These are phyloP conservation scores for Parascotia fuliginaria DNA, from an alignment of 2,888 invertebrate genomes.

Conservation along the genomic window DNA sequence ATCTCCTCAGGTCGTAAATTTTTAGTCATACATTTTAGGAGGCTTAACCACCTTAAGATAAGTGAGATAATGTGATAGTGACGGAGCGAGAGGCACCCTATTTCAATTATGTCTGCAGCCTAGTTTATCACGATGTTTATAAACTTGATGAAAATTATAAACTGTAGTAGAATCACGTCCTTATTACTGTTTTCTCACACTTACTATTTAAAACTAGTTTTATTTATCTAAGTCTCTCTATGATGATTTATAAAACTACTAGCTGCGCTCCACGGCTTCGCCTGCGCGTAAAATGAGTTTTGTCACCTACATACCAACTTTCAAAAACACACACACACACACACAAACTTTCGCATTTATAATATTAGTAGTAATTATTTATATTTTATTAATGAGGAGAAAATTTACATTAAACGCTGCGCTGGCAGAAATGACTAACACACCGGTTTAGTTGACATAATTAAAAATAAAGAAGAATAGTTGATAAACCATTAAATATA, in stretches of 20 bases:
- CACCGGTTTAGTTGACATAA: too few species aligned
- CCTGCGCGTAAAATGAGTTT: too few species aligned
- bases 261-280: too few species aligned
- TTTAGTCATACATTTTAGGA: constrained; percentile 78
- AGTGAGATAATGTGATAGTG: constrained; percentile 76
- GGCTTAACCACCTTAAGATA: constrained; percentile 84
- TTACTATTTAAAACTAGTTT: constrained; percentile 2
- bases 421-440: too few species aligned
- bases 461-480: too few species aligned
- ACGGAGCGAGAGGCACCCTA: constrained; percentile 63
- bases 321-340: too few species aligned
- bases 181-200: constrained; percentile 20
- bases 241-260: neutral
- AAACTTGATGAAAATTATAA: constrained; percentile 14
- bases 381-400: too few species aligned
- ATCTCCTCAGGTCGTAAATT: constrained; percentile 81
- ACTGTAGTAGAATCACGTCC: constrained; percentile 11
- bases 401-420: too few species aligned
- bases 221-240: constrained; percentile 1
- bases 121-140: constrained; percentile 20
- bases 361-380: too few species aligned
- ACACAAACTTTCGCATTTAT: too few species aligned
- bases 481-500: too few species aligned
- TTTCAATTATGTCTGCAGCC: constrained; percentile 54
- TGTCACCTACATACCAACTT: too few species aligned